phyloP scores from a whole-genome alignment of 2,888 invertebrate species.

The Eupithecia centaureata region DNA sequence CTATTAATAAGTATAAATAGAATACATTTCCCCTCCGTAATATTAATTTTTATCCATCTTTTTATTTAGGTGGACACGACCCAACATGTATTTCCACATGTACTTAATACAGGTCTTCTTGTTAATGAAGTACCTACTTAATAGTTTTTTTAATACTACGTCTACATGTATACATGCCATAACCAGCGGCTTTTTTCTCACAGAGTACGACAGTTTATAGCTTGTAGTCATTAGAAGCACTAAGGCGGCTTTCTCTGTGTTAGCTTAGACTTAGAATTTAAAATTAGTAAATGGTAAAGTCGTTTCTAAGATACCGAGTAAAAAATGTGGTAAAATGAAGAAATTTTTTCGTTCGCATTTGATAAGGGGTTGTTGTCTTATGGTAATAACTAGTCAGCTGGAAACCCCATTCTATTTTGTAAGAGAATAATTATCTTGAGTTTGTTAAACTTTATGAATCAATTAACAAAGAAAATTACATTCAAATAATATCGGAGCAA shows the following conservation, averaged over 20 bases:
- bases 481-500: too few species aligned
- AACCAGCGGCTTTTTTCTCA: slow-evolving; percentile 2
- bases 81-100: neutral
- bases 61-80: too few species aligned
- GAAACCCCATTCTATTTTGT: neutral
- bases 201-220: neutral
- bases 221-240: neutral
- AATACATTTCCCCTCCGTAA: too few species aligned
- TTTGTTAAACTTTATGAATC: too few species aligned
- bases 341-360: too few species aligned
- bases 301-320: neutral
- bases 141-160: neutral
- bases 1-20: too few species aligned
- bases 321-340: neutral
- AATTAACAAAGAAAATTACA: too few species aligned
- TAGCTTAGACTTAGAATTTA: neutral
- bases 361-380: neutral
- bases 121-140: neutral
- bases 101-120: neutral
- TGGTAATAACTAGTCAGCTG: neutral
- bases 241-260: neutral
- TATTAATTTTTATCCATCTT: too few species aligned
- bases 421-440: neutral
- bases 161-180: neutral
- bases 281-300: neutral